Percentiles rank a stretch among this genome's conserved stretches.
These are phyloP conservation scores for Amazona guildingii DNA, from an alignment of 2,113 vertebrate species.

Conservation along the genomic window DNA sequence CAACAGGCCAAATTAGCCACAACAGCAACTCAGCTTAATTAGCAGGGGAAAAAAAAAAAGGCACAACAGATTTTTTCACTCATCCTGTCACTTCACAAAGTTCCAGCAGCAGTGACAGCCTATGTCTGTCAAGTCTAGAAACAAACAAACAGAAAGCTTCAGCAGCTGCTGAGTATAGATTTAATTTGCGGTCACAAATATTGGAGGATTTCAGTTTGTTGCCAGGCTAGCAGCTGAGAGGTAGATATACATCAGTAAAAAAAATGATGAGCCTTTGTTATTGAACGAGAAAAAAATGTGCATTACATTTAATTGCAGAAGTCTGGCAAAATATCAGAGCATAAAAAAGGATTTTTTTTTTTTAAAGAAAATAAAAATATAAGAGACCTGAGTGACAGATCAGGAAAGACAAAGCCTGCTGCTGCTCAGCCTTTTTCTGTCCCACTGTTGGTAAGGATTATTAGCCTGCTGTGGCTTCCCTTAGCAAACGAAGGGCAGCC, in stretches of 20 bases:
- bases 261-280: not conserved
- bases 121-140: not conserved
- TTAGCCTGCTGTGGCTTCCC: not conserved
- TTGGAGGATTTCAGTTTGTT: not conserved
- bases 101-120: not conserved
- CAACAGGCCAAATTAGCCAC: not conserved
- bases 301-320: constrained; percentile 27
- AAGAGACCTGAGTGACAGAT: not conserved
- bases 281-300: not conserved
- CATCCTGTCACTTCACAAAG: not conserved
- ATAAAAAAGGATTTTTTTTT: not conserved
- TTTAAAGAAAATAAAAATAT: not conserved
- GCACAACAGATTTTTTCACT: not conserved
- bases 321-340: constrained; percentile 19
- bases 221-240: not conserved
- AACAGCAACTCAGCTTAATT: not conserved
- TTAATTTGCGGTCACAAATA: constrained; percentile 17
- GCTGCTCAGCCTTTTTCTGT: not conserved
- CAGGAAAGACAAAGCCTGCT: not conserved
- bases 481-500: not conserved
- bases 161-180: not conserved
- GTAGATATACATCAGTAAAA: not conserved
- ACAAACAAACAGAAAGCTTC: not conserved
- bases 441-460: not conserved
- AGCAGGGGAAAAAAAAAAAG: not conserved